A percentile compares a stretch with the other conserved stretches of the same genome.
These are phyloP conservation scores for Carterocephalus palaemon DNA, from an alignment of 2,888 invertebrate genomes.

Conservation along the genomic window DNA sequence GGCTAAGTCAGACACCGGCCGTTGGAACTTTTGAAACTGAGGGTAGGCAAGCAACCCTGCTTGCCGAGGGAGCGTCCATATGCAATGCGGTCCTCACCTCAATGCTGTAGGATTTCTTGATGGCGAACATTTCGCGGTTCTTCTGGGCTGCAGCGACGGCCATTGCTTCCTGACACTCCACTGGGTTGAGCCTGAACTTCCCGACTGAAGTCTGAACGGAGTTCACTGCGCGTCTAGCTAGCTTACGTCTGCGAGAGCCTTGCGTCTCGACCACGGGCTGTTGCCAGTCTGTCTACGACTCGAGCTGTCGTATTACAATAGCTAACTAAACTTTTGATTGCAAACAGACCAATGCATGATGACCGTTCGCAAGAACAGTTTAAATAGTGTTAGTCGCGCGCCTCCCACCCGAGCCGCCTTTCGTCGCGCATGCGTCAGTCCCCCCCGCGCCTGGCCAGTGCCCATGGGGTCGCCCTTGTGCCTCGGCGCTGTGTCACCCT, in stretches of 20 bases:
- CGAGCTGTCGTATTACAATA: constrained; percentile 76
- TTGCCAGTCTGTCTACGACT: constrained; percentile 79
- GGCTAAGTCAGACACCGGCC: too few species aligned
- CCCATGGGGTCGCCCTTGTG: constrained; percentile 27
- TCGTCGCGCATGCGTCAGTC: constrained; percentile 81
- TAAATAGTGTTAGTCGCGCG: constrained; percentile 80
- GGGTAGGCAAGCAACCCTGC: constrained; percentile 13
- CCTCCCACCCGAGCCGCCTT: constrained; percentile 77
- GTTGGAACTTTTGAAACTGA: too few species aligned
- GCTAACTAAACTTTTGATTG: constrained; percentile 82
- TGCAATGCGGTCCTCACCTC: too few species aligned
- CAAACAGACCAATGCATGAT: constrained; percentile 85
- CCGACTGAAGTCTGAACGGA: constrained; percentile 28
- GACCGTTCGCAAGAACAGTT: constrained; percentile 81
- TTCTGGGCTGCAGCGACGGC: constrained; percentile 95
- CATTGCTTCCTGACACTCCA: constrained; percentile 81
- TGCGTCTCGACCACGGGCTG: constrained; percentile 81
- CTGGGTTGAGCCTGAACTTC: constrained; percentile 73
- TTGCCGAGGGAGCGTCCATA: too few species aligned
- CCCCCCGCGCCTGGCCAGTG: constrained; percentile 52
- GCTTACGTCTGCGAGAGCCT: constrained; percentile 77
- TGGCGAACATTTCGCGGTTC: constrained; percentile 97
- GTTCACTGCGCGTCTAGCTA: constrained; percentile 77
- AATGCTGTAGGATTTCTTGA: constrained; percentile 98
- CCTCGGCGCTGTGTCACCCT: constrained; percentile 17